Evolutionary conservation across 2,797 vertebrate genomes (phyloP), one percentile per base, ranked within the genome.

Genomic region (Micrastur ruficollis): DNA sequence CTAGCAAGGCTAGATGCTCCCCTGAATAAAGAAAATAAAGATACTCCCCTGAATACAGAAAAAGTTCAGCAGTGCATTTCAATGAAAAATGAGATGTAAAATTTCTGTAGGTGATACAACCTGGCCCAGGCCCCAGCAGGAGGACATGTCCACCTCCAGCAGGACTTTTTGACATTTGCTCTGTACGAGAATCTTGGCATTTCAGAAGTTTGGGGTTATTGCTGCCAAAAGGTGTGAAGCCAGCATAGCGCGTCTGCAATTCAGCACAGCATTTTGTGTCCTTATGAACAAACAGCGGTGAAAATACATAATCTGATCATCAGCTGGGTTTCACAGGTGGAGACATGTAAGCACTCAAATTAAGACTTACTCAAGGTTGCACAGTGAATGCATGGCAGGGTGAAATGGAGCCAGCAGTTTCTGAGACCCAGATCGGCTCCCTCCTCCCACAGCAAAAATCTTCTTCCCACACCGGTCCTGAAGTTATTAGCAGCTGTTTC

Each of bases 401-500:
- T 81, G 79, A 71, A 62, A 91, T 7, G 32, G 27, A 74, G 55
- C 63, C 63, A n/a, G 55, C 44, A 52, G 55, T 34, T 56, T 40
- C 29, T 29, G 63, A 85, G 38, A 86, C 79, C 9, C 62, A 25
- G 29, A 53, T 87, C 68, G 63, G 18, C 62, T 93, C 61, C 84
- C 12, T 89, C 76, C 26, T 78, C 53, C 75, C 50, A 6, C 58
- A 19, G 75, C 58, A 81, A 81, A 95, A 94, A 91, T 52, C 81
- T 56, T 19, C 88, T 52, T 81, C 75, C 78, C 79, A 75, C 92
- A 34, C 65, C 44, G 44, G 26, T 74, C 81, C 59, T 72, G 46
- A 34, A 81, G 68, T 75, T 93, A 81, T 89, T 96, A 95, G 72
- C 75, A 88, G 92, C 93, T 92, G 65, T 86, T 96, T 72, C 92